Conservation (phyloP, 1,140 invertebrate species). For the Chlorops oryzae region DNA sequence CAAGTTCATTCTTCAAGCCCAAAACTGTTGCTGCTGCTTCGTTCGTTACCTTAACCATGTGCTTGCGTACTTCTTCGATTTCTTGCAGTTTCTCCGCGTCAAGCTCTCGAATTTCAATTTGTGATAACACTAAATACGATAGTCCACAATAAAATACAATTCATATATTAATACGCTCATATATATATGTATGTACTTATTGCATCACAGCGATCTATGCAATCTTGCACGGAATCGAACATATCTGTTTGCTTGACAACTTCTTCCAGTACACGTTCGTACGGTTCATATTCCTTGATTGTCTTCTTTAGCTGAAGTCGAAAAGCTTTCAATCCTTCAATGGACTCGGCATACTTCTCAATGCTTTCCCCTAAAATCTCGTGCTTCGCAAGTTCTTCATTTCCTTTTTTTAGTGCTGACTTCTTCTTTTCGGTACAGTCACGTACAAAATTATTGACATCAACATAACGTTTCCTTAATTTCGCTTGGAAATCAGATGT, state of each 20-base stretch:
- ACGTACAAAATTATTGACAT: conserved; percentile 43
- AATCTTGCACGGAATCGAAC: conserved; percentile 36
- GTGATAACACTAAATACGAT: conserved; percentile 28
- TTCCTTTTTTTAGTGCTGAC: conserved; percentile 23
- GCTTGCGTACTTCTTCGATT: conserved; percentile 38
- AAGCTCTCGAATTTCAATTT: conserved; percentile 34
- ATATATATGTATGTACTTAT: conserved; percentile 31
- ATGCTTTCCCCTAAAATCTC: conserved; percentile 30
- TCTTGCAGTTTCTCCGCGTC: conserved; percentile 34
- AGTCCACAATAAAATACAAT: background rate
- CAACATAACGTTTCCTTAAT: conserved; percentile 38
- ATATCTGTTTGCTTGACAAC: conserved; percentile 35
- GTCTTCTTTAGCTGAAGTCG: conserved; percentile 33
- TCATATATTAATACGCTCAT: background rate
- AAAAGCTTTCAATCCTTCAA: conserved; percentile 26
- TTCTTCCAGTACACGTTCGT: conserved; percentile 33
- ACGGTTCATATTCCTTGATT: conserved; percentile 31
- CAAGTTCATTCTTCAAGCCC: conserved; percentile 41
- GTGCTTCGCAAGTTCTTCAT: conserved; percentile 23
- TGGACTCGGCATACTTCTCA: conserved; percentile 23
- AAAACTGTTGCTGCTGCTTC: conserved; percentile 37
- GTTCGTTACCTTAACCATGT: conserved; percentile 40
- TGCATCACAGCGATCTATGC: conserved; percentile 41
- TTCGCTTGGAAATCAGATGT: conserved; percentile 35
- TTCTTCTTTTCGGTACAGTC: conserved; percentile 38